phyloP scores from a whole-genome alignment of 2,888 invertebrate species.

The Melanotus villosus region DNA sequence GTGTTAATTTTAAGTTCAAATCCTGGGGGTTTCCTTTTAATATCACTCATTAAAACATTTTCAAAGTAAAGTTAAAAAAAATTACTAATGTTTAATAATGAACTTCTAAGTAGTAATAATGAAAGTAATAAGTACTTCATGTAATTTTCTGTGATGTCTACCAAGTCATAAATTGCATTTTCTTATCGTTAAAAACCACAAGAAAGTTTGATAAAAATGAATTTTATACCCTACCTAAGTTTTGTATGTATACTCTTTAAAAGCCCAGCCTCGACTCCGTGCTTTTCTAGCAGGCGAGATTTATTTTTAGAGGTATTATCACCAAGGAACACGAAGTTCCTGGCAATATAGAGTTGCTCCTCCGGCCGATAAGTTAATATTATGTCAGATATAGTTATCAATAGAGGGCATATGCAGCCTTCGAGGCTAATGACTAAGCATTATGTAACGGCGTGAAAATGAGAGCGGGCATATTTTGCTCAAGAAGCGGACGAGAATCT shows the following conservation, averaged over 20 bases:
- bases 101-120: too few species aligned
- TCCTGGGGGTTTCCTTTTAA: too few species aligned
- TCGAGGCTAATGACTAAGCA: conserved; percentile 22
- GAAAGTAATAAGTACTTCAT: too few species aligned
- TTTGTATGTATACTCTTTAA: neutral
- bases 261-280: conserved; percentile 10
- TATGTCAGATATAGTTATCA: conserved; percentile 34
- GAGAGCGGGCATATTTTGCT: neutral
- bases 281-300: conserved; percentile 6
- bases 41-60: too few species aligned
- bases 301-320: conserved; percentile 35
- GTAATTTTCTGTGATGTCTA: too few species aligned
- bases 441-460: conserved; percentile 30
- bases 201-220: too few species aligned
- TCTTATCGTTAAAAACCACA: too few species aligned
- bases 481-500: neutral
- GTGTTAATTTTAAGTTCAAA: too few species aligned
- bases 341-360: conserved; percentile 29
- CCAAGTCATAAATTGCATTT: too few species aligned
- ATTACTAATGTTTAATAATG: too few species aligned
- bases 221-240: conserved; percentile 3
- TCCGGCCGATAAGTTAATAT: conserved; percentile 31
- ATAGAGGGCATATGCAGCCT: conserved; percentile 25
- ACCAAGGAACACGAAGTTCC: conserved; percentile 26
- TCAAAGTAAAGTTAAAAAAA: too few species aligned